These are phyloP conservation scores for Myotis brandtii DNA, from an alignment of 2,113 vertebrate genomes.

Conservation along the genomic window DNA sequence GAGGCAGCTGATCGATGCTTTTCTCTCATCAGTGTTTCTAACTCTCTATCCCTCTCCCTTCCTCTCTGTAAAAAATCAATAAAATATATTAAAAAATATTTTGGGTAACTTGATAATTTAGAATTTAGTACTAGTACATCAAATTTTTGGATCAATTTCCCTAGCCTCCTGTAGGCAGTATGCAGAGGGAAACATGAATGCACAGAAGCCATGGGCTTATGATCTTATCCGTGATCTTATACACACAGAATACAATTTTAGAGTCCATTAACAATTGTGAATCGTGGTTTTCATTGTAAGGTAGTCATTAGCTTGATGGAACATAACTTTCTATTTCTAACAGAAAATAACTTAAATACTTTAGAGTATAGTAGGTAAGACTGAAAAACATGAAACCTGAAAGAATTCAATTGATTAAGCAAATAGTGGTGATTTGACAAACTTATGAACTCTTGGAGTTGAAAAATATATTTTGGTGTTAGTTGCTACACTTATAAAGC, in stretches of 20 bases:
- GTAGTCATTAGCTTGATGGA: background rate
- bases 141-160: background rate
- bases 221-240: background rate
- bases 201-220: background rate
- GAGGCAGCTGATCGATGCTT: too few relatives aligned
- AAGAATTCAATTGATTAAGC: background rate
- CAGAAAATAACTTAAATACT: background rate
- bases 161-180: background rate
- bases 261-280: background rate
- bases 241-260: background rate
- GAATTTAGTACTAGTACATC: background rate
- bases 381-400: background rate
- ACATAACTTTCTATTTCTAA: conserved; percentile 1
- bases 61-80: too few relatives aligned
- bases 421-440: background rate
- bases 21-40: too few relatives aligned
- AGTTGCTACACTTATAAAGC: background rate
- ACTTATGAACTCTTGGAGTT: background rate
- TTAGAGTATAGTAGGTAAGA: background rate
- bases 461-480: background rate
- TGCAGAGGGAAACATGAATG: background rate
- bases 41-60: too few relatives aligned
- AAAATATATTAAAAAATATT: too few relatives aligned
- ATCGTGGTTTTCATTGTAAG: background rate
- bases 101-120: background rate